Conservation (phyloP, 2,113 vertebrate species). For the Vidua chalybeata region DNA sequence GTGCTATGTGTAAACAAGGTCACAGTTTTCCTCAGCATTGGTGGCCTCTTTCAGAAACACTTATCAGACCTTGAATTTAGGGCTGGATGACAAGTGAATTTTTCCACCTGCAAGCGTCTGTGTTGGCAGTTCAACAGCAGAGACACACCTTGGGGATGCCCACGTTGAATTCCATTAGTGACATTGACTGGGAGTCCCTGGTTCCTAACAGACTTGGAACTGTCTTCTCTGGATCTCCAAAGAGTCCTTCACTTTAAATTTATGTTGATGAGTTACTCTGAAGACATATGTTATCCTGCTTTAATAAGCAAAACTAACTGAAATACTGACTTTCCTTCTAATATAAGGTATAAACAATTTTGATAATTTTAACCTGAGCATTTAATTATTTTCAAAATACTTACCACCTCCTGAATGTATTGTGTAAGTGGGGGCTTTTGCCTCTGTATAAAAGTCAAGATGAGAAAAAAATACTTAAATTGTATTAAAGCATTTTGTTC, state of each 20-base stretch:
- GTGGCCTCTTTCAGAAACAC: not conserved
- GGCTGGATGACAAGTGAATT: not conserved
- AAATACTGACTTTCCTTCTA: not conserved
- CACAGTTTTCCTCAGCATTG: fast-evolving
- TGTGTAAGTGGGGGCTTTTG: not conserved
- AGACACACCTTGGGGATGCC: not conserved
- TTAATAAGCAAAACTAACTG: not conserved
- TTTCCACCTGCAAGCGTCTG: not conserved
- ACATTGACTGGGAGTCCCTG: not conserved
- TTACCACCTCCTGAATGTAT: not conserved
- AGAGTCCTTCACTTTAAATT: not conserved
- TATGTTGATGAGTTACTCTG: not conserved
- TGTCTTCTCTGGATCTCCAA: not conserved
- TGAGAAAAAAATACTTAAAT: not conserved
- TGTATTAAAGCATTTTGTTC: not conserved
- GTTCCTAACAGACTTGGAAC: not conserved
- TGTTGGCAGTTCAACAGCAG: not conserved
- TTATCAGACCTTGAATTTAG: not conserved
- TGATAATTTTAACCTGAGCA: not conserved
- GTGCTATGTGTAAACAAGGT: not conserved
- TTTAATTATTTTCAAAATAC: not conserved
- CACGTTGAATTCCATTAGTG: not conserved
- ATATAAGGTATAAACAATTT: not conserved
- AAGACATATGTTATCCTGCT: not conserved
- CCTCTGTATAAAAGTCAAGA: not conserved